Base-by-base conservation (phyloP, 2,888 invertebrate species). In the Digitonthophagus gazella region DNA sequence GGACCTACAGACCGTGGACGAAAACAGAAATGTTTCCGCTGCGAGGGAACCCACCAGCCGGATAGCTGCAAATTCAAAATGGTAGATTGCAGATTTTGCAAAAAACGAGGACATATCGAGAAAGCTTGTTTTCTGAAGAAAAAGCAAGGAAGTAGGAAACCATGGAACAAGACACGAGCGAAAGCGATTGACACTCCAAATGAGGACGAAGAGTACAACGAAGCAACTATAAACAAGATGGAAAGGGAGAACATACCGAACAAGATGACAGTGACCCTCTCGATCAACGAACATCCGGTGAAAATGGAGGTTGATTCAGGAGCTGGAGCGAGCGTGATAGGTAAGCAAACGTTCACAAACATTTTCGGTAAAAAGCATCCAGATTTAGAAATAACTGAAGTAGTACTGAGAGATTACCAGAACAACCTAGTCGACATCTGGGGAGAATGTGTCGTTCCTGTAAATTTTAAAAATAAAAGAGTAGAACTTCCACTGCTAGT, bases 351-450 rank as follows among this genome's bases (percentile, higher is more conserved):
- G 16, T 57, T 14, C 15, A 57, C 1, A 2, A 16, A 57, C 16
- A 2, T 16, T n/a, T 57, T 57, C 16, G 57, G 57, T 14, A 57
- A 57, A 57, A 14, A 57, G 2, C 57, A 16, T 15, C 57, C 57
- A 57, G 57, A 1, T 15, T 16, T 57, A 2, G 16, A 57, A 57
- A 14, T 16, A 16, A 57, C 57, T 15, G 16, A 16, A 14, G 57
- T 57, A 57, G 16, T 57, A 1, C 16, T 57, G 57, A 57, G 57
- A 16, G 57, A 57, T 57, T 57, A 57, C 57, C 57, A 57, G 57
- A 57, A 57, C 1, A 57, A 57, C 14, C 14, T 57, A 4, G 57
- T 57, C 15, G 16, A 2, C 57, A 57, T 16, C 5, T 16, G 14
- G 6, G 57, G 57, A 15, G 16, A 14, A 16, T 57, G 57, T 16